These are phyloP conservation scores for Lophotis ruficrista DNA, from an alignment of 2,113 vertebrate species.

Conservation along the genomic window DNA sequence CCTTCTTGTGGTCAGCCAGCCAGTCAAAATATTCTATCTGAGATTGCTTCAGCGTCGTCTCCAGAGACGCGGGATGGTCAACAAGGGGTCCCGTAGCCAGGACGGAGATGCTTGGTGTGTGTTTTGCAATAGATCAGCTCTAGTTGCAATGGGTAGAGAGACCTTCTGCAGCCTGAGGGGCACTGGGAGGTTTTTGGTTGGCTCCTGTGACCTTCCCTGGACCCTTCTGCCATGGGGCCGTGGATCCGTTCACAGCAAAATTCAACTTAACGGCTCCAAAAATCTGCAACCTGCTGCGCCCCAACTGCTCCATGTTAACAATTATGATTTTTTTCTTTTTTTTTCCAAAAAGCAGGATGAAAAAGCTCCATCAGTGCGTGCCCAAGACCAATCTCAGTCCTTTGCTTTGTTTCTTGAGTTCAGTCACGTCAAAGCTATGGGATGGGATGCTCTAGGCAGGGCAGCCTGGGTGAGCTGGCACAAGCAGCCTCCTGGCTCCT, in stretches of 20 bases:
- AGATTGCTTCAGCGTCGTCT: constrained; percentile 28
- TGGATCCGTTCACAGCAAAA: not conserved
- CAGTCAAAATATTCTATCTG: constrained; percentile 18
- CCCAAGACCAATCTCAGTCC: not conserved
- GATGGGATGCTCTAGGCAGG: not conserved
- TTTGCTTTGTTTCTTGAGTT: not conserved
- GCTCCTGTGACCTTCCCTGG: not conserved
- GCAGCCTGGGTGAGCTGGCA: not conserved
- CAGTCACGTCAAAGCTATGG: not conserved
- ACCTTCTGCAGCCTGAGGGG: not conserved
- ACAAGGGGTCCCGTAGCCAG: not conserved
- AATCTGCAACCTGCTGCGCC: not conserved
- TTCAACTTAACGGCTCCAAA: not conserved
- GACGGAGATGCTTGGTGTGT: not conserved
- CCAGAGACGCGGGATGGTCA: not conserved
- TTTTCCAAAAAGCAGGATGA: not conserved
- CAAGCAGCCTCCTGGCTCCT: not conserved
- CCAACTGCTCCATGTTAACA: not conserved
- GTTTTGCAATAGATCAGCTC: constrained; percentile 18
- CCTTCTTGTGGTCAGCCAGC: not conserved
- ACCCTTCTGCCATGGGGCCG: not conserved
- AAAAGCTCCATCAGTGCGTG: not conserved
- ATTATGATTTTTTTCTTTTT: fast-evolving
- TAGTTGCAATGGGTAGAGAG: not conserved
- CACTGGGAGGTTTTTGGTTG: not conserved